Evolutionary conservation across 2,797 vertebrate genomes (phyloP).

Genomic region (Eupleurogrammus muticus): DNA sequence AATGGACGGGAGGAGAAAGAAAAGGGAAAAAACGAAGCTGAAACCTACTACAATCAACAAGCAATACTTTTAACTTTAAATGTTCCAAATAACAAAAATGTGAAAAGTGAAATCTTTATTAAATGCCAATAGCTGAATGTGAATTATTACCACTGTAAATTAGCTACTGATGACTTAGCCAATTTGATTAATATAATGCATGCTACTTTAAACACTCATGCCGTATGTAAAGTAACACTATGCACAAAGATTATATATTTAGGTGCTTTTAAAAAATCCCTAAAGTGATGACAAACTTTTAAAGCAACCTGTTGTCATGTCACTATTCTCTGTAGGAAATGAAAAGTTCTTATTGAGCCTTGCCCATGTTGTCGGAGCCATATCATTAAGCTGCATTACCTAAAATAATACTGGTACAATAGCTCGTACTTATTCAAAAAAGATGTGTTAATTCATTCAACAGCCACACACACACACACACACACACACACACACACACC

Average conservation of each 20-base stretch:
- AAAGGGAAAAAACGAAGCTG: too few species aligned
- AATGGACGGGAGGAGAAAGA: too few species aligned
- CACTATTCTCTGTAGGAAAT: slow-evolving; percentile 26
- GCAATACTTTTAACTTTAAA: too few species aligned
- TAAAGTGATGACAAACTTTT: background rate
- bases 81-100: too few species aligned
- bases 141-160: too few species aligned
- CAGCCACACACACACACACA: background rate
- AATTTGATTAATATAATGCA: background rate
- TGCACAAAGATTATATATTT: background rate
- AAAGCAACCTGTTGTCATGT: background rate
- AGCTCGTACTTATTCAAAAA: slow-evolving; percentile 57
- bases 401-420: slow-evolving; percentile 56
- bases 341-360: slow-evolving; percentile 44
- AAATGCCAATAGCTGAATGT: too few species aligned
- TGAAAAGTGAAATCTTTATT: too few species aligned
- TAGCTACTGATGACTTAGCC: too few species aligned
- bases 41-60: too few species aligned
- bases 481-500: background rate
- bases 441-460: slow-evolving; percentile 58
- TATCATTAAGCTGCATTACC: slow-evolving; percentile 53
- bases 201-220: background rate
- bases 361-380: slow-evolving; percentile 37
- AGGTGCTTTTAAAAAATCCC: too few species aligned
- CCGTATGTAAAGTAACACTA: background rate